Percentiles rank a stretch among this genome's conserved stretches.
Evolutionary conservation across 2,888 invertebrate genomes (phyloP).

Genomic region (Drosophila monieri): DNA sequence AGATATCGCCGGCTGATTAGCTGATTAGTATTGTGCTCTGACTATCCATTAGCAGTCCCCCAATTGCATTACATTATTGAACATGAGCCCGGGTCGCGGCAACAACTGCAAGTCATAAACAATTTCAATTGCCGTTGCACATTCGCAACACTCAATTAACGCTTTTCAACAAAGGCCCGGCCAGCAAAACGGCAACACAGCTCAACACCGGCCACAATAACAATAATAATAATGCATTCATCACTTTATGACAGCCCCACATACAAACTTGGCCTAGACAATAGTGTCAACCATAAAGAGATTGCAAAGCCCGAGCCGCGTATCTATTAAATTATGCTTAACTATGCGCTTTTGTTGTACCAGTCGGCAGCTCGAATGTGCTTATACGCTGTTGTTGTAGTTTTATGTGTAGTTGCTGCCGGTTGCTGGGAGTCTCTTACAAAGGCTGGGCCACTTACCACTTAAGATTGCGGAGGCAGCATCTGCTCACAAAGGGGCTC

Average conservation of each 20-base stretch:
- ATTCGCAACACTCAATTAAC: constrained; percentile 79
- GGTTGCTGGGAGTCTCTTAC: constrained; percentile 44
- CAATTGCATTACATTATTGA: constrained; percentile 69
- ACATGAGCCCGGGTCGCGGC: constrained; percentile 27
- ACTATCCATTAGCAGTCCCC: constrained; percentile 56
- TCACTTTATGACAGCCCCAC: constrained; percentile 73
- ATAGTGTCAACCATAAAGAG: constrained; percentile 76
- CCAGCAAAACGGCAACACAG: constrained; percentile 25
- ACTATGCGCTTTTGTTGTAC: constrained; percentile 71
- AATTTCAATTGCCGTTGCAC: constrained; percentile 77
- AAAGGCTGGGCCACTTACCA: constrained; percentile 70
- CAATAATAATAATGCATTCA: constrained; percentile 76
- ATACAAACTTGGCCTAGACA: constrained; percentile 76
- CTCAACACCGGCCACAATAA: constrained; percentile 48
- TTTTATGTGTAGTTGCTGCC: constrained; percentile 1
- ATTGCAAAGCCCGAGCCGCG: constrained; percentile 56
- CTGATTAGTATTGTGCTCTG: constrained; percentile 42
- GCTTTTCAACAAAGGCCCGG: constrained; percentile 72
- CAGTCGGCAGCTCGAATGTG: constrained; percentile 31
- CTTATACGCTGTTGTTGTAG: constrained; percentile 29
- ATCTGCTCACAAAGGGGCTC: constrained; percentile 46
- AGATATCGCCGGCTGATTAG: constrained; percentile 60
- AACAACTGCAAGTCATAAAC: constrained; percentile 77
- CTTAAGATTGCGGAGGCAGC: constrained; percentile 45
- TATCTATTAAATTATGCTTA: constrained; percentile 79